A percentile compares a stretch with the other conserved stretches of the same genome.
These are phyloP conservation scores for Zapus hudsonius DNA, from an alignment of 2,113 vertebrate genomes.

Conservation along the genomic window DNA sequence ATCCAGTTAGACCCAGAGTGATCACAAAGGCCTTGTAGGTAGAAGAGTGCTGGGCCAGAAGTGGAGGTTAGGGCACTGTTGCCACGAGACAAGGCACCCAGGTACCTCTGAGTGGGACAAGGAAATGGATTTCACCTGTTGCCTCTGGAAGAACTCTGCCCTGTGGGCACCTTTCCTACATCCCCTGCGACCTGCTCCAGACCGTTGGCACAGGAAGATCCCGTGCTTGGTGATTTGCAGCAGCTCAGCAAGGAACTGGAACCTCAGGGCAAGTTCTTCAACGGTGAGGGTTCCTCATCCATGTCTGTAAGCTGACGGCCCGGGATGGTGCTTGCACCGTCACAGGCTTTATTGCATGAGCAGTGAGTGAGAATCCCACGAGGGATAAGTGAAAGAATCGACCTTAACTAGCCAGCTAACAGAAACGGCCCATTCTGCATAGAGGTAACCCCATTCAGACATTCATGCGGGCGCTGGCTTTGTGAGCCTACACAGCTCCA, in stretches of 20 bases:
- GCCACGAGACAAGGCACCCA: fast-evolving
- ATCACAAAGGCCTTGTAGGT: background rate
- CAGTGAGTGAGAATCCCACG: fast-evolving
- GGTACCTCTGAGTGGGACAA: background rate
- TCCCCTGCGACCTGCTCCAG: background rate
- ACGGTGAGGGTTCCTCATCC: background rate
- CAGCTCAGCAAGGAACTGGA: too few relatives aligned
- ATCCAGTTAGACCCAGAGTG: fast-evolving
- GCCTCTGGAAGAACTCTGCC: fast-evolving
- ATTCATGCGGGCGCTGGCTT: fast-evolving
- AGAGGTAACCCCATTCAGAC: background rate
- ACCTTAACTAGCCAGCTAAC: too few relatives aligned
- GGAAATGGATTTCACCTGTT: background rate
- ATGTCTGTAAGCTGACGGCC: background rate
- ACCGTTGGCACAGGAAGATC: background rate
- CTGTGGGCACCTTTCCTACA: fast-evolving
- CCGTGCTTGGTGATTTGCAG: background rate
- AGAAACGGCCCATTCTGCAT: background rate
- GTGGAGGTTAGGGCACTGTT: background rate
- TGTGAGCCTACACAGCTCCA: fast-evolving
- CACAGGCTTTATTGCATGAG: fast-evolving
- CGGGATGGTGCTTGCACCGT: too few relatives aligned
- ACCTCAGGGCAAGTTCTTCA: background rate
- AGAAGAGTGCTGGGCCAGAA: background rate
- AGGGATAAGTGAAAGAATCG: background rate